Evolutionary conservation across 2,113 vertebrate species (phyloP), one percentile per base, ranked within the genome.

Genomic region (Mustela nigripes): DNA sequence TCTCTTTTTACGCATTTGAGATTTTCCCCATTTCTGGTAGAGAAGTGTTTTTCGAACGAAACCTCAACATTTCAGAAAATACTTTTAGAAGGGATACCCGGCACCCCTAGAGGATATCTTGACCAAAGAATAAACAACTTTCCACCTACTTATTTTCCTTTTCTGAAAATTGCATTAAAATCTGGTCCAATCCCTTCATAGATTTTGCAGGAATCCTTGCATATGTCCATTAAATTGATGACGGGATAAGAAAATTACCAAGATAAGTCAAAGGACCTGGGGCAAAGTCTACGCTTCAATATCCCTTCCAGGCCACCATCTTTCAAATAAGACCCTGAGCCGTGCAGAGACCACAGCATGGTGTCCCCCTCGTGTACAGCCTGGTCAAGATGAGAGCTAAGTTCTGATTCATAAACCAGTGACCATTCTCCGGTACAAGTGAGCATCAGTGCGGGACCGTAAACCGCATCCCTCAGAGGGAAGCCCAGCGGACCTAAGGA

Each of bases 101-200:
- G 10, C 11, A 60, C 42, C 58, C 22, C 11, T 22, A 89, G 16
- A 60, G 39, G 85, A 82, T 69, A 74, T 76, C 65, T 85, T 86
- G 58, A 60, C 21, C n/a, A 31, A 9, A 45, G 78, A 62, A 56
- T 2, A n/a, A 76, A 67, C 42, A 76, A 26, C 91, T 60, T 60
- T 85, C n/a, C 24, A 42, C 22, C 39, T 58, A 88, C 16, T 74
- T 82, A 69, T 63, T 93, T 86, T 78, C 11, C 19, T 94, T 83
- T 86, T 82, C 65, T 92, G 79, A 76, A 89, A 78, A 92, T 50
- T 5, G 12, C 18, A 79, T 83, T 76, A 90, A 91, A 79, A 73
- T 48, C n/a, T 7, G 62, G 67, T 74, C 36, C 31, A 60, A 6
- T 86, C 33, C 58, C 58, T 81, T 89, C 69, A 84, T 50, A 60